Evolutionary conservation across 2,113 vertebrate species (phyloP), one percentile per base, ranked within the genome.

Genomic region (Chaetodon trifascialis): DNA sequence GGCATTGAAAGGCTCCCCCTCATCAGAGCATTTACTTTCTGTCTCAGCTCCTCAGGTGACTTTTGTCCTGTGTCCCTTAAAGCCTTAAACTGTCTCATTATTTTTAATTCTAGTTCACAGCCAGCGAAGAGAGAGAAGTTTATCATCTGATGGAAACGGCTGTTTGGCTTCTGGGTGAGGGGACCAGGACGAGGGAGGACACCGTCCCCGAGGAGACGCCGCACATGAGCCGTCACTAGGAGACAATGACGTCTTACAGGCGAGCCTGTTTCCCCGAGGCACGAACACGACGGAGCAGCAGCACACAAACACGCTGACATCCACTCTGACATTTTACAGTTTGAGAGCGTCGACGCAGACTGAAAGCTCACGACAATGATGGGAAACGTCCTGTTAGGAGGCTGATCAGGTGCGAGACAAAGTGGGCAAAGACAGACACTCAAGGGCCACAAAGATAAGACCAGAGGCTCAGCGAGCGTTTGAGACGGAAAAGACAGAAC

Each of bases 361-460:
- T 17, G 49, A 8, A 71, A 30, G 30, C 30, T 71, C 49, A 74
- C 64, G 58, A 47, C 30, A 60, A 16, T 7, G 15, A 66, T 30
- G 51, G 12, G 40, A 46, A 66, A 44, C 4, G 38, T 73, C 58
- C 60, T n/a, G 15, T 38, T 47, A 52, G 34, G 15, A 73, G 56
- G 46, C 72, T 14, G 30, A 63, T 59, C 72, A 86, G 79, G 49
- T 59, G 59, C 62, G 58, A 55, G 51, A 86, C 76, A 73, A 46
- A 84, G 67, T 73, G 72, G 75, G 81, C 71, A 74, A 62, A 87
- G 76, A 63, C 25, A 73, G 59, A 88, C 58, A 70, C 88, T 74
- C 69, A 21, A 21, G 80, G 80, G 84, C 91, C 73, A 46, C 52
- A 65, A 77, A 86, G 90, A 90, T 89, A 78, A 83, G 85, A 86